These are phyloP conservation scores for Diarsia brunnea DNA, from an alignment of 2,888 invertebrate genomes.

Conservation along the genomic window DNA sequence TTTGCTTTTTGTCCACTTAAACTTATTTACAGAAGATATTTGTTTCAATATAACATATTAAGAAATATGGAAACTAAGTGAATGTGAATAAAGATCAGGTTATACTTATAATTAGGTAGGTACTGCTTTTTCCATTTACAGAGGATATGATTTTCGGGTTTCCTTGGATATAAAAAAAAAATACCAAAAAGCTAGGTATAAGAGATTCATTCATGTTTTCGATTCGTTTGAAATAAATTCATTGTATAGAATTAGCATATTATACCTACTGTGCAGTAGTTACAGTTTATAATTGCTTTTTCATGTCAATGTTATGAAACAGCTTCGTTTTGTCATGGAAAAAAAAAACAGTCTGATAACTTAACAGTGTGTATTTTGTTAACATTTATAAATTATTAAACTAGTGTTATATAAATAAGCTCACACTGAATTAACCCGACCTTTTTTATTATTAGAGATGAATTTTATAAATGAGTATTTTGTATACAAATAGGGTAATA, in stretches of 20 bases:
- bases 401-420: slow-evolving; percentile 41
- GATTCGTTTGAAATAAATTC: neutral
- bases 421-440: slow-evolving; percentile 41
- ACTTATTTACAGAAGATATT: slow-evolving; percentile 26
- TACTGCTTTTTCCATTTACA: slow-evolving; percentile 6
- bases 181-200: slow-evolving; percentile 59
- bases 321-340: slow-evolving; percentile 49
- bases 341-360: slow-evolving; percentile 35
- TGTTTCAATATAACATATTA: neutral
- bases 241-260: slow-evolving; percentile 23
- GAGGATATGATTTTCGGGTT: slow-evolving; percentile 3
- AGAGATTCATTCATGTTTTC: slow-evolving; percentile 28
- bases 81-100: slow-evolving; percentile 13
- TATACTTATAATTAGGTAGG: slow-evolving; percentile 4
- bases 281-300: slow-evolving; percentile 24
- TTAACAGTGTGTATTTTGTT: slow-evolving; percentile 28
- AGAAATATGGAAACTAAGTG: slow-evolving; percentile 5
- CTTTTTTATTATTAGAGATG: slow-evolving; percentile 5
- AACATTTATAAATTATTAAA: slow-evolving; percentile 29
- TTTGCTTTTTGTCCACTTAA: slow-evolving; percentile 11
- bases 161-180: slow-evolving; percentile 28
- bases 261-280: slow-evolving; percentile 7
- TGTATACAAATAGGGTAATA: slow-evolving; percentile 35
- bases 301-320: slow-evolving; percentile 52
- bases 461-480: slow-evolving; percentile 34